Conservation (phyloP, 2,113 vertebrate species). For the Zosterops pallidus region DNA sequence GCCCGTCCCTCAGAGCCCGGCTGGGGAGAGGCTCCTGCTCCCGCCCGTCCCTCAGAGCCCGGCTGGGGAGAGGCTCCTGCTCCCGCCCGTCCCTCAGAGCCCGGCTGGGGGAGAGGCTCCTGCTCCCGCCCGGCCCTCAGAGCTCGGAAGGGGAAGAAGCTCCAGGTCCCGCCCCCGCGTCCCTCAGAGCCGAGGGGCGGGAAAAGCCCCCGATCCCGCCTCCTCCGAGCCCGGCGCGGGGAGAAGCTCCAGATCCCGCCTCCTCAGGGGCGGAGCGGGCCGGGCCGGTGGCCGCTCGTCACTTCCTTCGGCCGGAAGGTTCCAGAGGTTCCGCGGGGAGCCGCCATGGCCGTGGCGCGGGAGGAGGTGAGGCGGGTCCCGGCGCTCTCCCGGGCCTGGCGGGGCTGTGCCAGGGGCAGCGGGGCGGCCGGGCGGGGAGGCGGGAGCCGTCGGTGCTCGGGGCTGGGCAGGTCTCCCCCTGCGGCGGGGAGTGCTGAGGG, state of each 20-base stretch:
- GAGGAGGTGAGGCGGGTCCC: background rate
- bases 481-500: background rate
- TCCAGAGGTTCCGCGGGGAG: background rate
- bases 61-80: fast-evolving
- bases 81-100: background rate
- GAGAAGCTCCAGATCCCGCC: fast-evolving
- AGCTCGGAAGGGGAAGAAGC: fast-evolving
- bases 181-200: background rate
- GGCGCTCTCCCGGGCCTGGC: background rate
- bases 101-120: fast-evolving
- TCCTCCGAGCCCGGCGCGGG: fast-evolving
- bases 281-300: fast-evolving
- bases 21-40: fast-evolving
- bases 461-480: background rate
- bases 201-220: no score
- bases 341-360: background rate
- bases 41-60: no score
- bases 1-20: fast-evolving
- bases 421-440: background rate
- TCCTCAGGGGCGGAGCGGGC: background rate
- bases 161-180: fast-evolving
- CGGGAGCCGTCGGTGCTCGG: background rate
- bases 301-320: background rate
- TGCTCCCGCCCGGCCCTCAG: background rate
- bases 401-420: background rate